Base-by-base conservation (phyloP, 2,888 invertebrate species). In the Siphlonurus alternatus region DNA sequence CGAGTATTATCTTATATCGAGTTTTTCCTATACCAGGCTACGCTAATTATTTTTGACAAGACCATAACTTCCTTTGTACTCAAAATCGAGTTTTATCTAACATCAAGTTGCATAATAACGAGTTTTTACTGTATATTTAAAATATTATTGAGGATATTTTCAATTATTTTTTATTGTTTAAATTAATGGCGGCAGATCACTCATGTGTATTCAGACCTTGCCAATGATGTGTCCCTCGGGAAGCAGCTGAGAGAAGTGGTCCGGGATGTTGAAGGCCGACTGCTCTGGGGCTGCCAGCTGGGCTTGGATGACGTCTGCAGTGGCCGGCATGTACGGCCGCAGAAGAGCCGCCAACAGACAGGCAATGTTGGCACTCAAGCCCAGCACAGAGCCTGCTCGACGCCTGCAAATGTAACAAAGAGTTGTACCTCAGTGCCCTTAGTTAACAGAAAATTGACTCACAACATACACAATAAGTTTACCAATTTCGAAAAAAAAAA, bases 251-350 rank as follows among this genome's bases (percentile, higher is more conserved):
- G 74, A 62, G 63, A 70, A 68, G 23, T 63, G 51, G 22, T 74
- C 72, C 0, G 83, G 77, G 67, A 81, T 80, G 19, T 87, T 75
- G 66, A 81, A 75, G 0, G 74, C 68, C 0, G 74, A 73, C 20
- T 56, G 5, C 1, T 77, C 72, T 0, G 81, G 76, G 0, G 84
- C 72, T 69, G 87, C 88, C 53, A 97, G 79, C 73, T 97, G 94
- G 15, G 77, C 74, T 66, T 85, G 81, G 66, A 97, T 77, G 23
- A 78, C 80, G 0, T 83, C 76, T 51, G 86, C 81, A 0, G 89
- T 86, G 61, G 82, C 80, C 0, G 99, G 99, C 89, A 97, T 91
- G 77, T 89, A 97, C 0, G 99, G 98, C 65, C 87, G 84, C 25
- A 98, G 75, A 19, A 98, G 75, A 1, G 88, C 82, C 1, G 93